Evolutionary conservation across 2,113 vertebrate species (phyloP).

Genomic region (Equus quagga): DNA sequence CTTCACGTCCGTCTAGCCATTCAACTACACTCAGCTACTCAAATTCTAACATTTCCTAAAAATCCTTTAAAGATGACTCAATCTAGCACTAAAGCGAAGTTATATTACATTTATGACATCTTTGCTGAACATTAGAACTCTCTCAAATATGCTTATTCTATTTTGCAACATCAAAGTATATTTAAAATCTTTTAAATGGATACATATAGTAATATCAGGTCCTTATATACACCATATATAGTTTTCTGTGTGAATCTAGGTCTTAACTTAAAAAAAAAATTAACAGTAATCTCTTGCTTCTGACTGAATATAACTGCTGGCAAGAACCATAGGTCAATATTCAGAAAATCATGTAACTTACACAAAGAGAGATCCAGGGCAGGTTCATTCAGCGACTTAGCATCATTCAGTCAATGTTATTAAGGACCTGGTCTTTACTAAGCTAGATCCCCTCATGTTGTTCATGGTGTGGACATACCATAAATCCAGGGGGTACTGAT

Average conservation of each 20-base stretch:
- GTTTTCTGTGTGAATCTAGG: constrained; percentile 24
- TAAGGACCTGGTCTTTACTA: background rate
- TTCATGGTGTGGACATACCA: background rate
- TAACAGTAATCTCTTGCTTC: background rate
- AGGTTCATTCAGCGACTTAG: background rate
- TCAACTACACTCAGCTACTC: background rate
- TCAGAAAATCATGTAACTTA: constrained; percentile 33
- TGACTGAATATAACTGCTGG: background rate
- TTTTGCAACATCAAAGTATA: background rate
- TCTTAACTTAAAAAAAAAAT: background rate
- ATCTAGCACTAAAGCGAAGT: constrained; percentile 25
- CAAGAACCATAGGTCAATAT: background rate
- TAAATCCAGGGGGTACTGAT: background rate
- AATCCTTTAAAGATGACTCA: background rate
- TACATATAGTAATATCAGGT: background rate
- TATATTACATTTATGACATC: constrained; percentile 6
- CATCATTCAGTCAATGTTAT: background rate
- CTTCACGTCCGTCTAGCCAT: background rate
- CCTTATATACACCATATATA: background rate
- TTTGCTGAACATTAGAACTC: constrained; percentile 22
- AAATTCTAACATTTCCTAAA: constrained; percentile 48
- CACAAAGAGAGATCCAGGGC: background rate
- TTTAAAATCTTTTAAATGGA: constrained; percentile 1
- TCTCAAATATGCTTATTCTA: constrained; percentile 46
- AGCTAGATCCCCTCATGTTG: background rate